A percentile compares a stretch with the other conserved stretches of the same genome.
phyloP scores from a whole-genome alignment of 2,113 vertebrate species.

The Calyptommatus sinebrachiatus region DNA sequence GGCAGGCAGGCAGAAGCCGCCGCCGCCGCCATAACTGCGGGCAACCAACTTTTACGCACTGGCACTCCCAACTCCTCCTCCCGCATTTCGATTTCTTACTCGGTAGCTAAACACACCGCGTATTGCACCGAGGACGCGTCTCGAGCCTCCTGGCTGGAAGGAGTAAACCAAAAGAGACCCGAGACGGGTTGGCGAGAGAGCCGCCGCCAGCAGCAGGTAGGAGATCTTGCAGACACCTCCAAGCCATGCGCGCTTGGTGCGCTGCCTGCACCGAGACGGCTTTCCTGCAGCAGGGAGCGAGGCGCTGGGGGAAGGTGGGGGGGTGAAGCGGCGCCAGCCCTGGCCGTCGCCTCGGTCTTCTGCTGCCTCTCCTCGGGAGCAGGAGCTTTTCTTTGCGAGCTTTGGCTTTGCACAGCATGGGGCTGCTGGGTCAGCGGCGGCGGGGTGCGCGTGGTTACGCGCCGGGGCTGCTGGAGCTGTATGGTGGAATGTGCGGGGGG shows the following conservation, averaged over 20 bases:
- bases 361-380: too few species aligned
- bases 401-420: neutral
- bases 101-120: too few species aligned
- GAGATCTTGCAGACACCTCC: neutral
- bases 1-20: neutral
- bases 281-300: neutral
- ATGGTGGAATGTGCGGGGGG: neutral
- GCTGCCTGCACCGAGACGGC: too few species aligned
- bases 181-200: neutral
- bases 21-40: slow-evolving; percentile 57
- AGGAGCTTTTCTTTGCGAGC: neutral
- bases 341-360: neutral
- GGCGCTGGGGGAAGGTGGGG: neutral
- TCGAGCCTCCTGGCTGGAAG: neutral
- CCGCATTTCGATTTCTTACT: neutral
- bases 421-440: neutral
- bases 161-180: too few species aligned
- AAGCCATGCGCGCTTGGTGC: too few species aligned
- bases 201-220: neutral
- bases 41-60: slow-evolving; percentile 50
- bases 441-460: too few species aligned
- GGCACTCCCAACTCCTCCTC: slow-evolving; percentile 31
- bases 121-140: neutral
- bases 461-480: too few species aligned
- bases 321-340: neutral